phyloP scores from a whole-genome alignment of 2,888 invertebrate species.

The Synanthedon formicaeformis region DNA sequence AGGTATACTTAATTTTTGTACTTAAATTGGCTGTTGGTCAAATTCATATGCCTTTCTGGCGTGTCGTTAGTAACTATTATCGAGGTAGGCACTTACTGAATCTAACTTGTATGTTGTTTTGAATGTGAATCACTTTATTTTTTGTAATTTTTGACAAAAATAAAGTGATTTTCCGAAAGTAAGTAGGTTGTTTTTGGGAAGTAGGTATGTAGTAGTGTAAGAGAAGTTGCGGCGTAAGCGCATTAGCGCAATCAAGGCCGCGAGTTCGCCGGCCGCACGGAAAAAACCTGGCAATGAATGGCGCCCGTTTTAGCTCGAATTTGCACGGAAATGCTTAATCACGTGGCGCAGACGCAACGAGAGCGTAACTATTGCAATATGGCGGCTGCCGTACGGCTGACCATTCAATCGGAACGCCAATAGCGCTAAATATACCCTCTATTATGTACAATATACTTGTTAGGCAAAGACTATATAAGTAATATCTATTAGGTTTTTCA shows the following conservation, averaged over 20 bases:
- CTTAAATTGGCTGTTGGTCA: too few relatives aligned
- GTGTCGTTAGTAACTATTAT: too few relatives aligned
- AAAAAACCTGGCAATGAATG: slow-evolving; percentile 60
- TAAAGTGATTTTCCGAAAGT: too few relatives aligned
- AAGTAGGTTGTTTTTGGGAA: slow-evolving; percentile 7
- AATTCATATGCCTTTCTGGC: too few relatives aligned
- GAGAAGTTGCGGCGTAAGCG: slow-evolving; percentile 36
- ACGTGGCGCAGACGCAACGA: slow-evolving; percentile 18
- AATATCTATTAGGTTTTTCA: too few relatives aligned
- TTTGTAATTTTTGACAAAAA: too few relatives aligned
- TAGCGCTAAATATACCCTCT: slow-evolving; percentile 1
- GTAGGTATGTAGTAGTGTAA: slow-evolving; percentile 27
- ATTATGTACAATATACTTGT: too few relatives aligned
- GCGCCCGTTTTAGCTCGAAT: slow-evolving; percentile 40
- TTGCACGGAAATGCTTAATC: slow-evolving; percentile 39
- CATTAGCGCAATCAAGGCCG: slow-evolving; percentile 44
- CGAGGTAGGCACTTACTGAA: too few relatives aligned
- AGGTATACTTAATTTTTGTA: too few relatives aligned
- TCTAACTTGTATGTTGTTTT: too few relatives aligned
- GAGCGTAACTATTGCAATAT: slow-evolving; percentile 19
- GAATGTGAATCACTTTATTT: too few relatives aligned
- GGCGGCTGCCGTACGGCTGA: slow-evolving; percentile 10
- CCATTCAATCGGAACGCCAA: slow-evolving; percentile 7
- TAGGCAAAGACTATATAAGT: too few relatives aligned
- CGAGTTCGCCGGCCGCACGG: slow-evolving; percentile 48